Base-by-base conservation (phyloP, 2,888 invertebrate genomes). In the Slavum lentiscoides region DNA sequence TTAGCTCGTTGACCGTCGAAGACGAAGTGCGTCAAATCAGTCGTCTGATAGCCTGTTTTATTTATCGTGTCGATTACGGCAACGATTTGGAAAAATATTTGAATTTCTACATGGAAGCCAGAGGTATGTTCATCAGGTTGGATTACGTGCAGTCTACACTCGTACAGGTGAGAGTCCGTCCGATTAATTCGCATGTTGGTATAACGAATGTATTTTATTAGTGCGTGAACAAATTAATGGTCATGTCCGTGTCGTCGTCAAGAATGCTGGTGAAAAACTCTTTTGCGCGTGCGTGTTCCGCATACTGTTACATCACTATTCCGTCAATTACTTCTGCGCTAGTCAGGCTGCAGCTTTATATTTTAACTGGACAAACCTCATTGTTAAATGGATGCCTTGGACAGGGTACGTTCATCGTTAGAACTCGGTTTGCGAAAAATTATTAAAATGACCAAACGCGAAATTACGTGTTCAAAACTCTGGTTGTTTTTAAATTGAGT, bases 291-390 rank as follows among this genome's bases (percentile, higher is more conserved):
- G 97, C 98, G 3, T 98, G 98, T 88, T 93, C 95, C 67, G 98
- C 98, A 0, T 98, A 95, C 88, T 93, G 94, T 87, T 98, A 93
- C 87, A 97, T 98, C 83, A 98, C 98, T 13, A 94, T 97, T 86
- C 98, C 98, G n/a, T 97, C 97, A 19, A 91, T 98, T 86, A 91
- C 90, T 84, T 93, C 93, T 82, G 89, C 92, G n/a, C 91, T 92
- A 82, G 89, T 91, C 39, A 91, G 93, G 85, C 90, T 96, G 84
- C 93, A 94, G 84, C 90, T 98, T 70, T 96, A 96, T 88, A 89
- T 97, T 82, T 88, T 94, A 11, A 93, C 94, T 19, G 96, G 95
- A 23, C 95, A 96, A 88, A 93, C 95, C 67, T 95, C 97, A 39
- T 88, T 97, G 82, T 89, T 93, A 81, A 96, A 96, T 88, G 91